phyloP scores from a whole-genome alignment of 2,797 vertebrate species.

The Ficedula albicollis region DNA sequence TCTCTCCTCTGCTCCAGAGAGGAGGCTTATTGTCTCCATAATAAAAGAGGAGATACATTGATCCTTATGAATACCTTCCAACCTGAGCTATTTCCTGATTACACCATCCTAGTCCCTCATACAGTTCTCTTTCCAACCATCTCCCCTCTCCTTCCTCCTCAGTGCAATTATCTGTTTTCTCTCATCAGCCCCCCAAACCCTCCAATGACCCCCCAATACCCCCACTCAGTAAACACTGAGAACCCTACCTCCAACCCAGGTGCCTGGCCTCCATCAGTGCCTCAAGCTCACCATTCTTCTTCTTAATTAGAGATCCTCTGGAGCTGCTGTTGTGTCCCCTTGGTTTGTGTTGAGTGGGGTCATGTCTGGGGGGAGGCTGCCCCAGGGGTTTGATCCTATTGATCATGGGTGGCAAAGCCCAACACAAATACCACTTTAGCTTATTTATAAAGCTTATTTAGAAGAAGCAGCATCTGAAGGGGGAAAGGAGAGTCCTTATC shows the following conservation, averaged over 20 bases:
- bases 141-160: not conserved
- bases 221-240: not conserved
- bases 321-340: not conserved
- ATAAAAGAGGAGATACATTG: not conserved
- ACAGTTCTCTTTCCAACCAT: not conserved
- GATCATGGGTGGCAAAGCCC: not conserved
- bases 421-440: not conserved
- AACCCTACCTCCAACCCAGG: not conserved
- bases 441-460: not conserved
- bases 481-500: not conserved
- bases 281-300: not conserved
- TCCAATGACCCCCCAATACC: not conserved
- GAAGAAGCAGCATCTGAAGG: not conserved
- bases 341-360: not conserved
- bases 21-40: not conserved
- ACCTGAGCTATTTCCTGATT: not conserved
- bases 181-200: not conserved
- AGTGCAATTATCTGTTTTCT: not conserved
- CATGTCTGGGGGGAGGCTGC: not conserved
- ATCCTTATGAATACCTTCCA: not conserved
- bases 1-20: not conserved
- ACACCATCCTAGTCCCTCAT: not conserved
- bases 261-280: not conserved
- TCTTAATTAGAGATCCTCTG: not conserved
- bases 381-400: not conserved